Evolutionary conservation across 2,797 vertebrate genomes (phyloP), one percentile per base, ranked within the genome.

Genomic region (Gorsachius magnificus): DNA sequence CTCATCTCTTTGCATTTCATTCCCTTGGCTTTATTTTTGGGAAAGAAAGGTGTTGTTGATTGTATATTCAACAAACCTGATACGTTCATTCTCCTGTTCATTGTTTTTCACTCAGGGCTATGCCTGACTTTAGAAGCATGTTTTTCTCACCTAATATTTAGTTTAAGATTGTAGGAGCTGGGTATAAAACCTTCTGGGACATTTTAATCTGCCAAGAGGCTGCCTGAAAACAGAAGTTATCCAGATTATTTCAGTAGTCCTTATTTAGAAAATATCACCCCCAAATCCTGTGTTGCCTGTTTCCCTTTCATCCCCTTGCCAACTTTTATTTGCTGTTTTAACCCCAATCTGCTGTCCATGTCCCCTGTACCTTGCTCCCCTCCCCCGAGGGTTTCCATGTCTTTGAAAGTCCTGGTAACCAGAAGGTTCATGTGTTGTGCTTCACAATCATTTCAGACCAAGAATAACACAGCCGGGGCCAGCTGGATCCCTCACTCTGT

Each of bases 91-190:
- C 83, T 90, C 68, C 77, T 76, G 38, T 51, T 83, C 53, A 58
- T 64, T 94, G 92, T 91, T 96, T 96, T 97, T 94, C 72, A 87
- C 74, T 93, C 57, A 74, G 63, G 57, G 43, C 69, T 95, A 8
- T 94, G 88, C 86, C 92, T 89, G 80, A 88, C 90, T 93, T 88
- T 63, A 95, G 96, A 93, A 94, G 93, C 91, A 80, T 90, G 89
- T 92, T 96, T 95, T 94, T 95, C 95, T 91, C 90, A 91, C 96
- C 95, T 96, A 96, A 90, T 91, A 89, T 95, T 96, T 96, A 94
- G 92, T 94, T 96, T 91, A 89, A 96, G 88, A 86, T 93, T n/a
- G 74, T 90, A 91, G 81, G 78, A 92, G 85, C 91, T 95, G 94
- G 90, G 90, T 95, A 68, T 82, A 93, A 96, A 95, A 95, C 80